Evolutionary conservation across 1,140 invertebrate genomes (phyloP).

Genomic region (Oncopodura yosiiana): DNA sequence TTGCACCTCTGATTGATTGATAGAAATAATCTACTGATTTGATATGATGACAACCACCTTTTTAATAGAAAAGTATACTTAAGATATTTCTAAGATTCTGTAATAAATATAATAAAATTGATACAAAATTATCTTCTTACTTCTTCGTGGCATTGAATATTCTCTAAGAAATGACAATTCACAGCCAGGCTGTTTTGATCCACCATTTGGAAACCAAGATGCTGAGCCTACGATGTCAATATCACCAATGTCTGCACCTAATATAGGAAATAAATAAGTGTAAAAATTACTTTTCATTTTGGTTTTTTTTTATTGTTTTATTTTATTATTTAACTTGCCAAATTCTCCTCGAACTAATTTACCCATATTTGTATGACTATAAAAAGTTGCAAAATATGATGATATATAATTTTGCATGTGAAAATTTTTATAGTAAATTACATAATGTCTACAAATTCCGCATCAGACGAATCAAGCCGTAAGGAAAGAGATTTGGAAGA

Average conservation of each 20-base stretch:
- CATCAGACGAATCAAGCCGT: conserved; percentile 21
- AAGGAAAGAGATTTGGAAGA: background rate
- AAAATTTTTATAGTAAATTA: too few relatives aligned
- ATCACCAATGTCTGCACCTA: background rate
- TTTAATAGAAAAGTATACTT: background rate
- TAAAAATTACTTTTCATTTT: too few relatives aligned
- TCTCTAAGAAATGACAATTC: conserved; percentile 9
- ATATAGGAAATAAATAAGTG: too few relatives aligned
- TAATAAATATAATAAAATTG: background rate
- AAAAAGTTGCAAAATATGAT: too few relatives aligned
- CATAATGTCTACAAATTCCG: conserved; percentile 30
- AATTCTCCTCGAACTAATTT: conserved; percentile 6
- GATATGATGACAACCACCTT: conserved; percentile 32
- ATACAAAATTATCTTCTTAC: background rate
- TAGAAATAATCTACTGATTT: conserved; percentile 30
- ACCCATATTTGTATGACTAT: conserved; percentile 29
- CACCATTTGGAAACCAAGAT: conserved; percentile 30
- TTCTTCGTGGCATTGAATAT: conserved; percentile 19
- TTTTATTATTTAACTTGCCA: conserved; percentile 2
- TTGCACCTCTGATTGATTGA: conserved; percentile 17
- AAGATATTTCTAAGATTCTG: background rate
- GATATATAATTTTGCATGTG: too few relatives aligned
- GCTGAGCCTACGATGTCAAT: conserved; percentile 1
- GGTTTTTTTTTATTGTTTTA: too few relatives aligned
- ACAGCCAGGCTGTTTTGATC: conserved; percentile 28